Evolutionary conservation across 2,888 invertebrate genomes (phyloP), one percentile per base, ranked within the genome.

Genomic region (Pyrochroa serraticornis): DNA sequence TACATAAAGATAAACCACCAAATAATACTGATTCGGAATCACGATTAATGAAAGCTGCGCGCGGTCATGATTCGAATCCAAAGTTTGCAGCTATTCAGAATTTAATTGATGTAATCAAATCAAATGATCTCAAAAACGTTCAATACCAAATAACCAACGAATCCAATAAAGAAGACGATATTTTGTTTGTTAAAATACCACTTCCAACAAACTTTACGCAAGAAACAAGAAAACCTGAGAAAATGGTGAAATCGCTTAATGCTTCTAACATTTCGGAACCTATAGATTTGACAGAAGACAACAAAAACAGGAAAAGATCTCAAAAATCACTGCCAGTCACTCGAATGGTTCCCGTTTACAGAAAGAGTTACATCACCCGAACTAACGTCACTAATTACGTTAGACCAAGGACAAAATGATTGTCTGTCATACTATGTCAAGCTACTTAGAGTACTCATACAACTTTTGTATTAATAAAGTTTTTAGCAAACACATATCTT

Each of bases 1-100:
- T 93, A 0, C 93, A 93, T 71, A 87, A 87, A 75, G 87, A 88
- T 58, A 85, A 87, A 33, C 93, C 93, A 2, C 92, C 92, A 0
- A 91, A 91, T 53, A 61, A 35, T 8, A 70, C 71, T 6, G 64
- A 64, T 9, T 46, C 65, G 1, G 63, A 65, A 13, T 34, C 68
- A 1, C 57, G 61, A 52, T 46, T 66, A 30, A 70, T 65, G 61
- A 61, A 61, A 36, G 47, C 10, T 8, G 53, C 60, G 6, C 60
- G 59, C 32, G 56, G 63, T 14, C 46, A 41, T n/a, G 51, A 59
- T 7, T 10, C 22, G n/a, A 68, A 69, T 39, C 62, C 69, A 1
- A 75, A 74, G 62, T 70, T 70, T 43, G 66, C 71, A 3, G 79
- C 79, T 7, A 79, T 79, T 14, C 74, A 77, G 55, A 78, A 74